Evolutionary conservation across 2,797 vertebrate species (phyloP), one percentile per base, ranked within the genome.

Genomic region (Platyrinchus mystaceus): DNA sequence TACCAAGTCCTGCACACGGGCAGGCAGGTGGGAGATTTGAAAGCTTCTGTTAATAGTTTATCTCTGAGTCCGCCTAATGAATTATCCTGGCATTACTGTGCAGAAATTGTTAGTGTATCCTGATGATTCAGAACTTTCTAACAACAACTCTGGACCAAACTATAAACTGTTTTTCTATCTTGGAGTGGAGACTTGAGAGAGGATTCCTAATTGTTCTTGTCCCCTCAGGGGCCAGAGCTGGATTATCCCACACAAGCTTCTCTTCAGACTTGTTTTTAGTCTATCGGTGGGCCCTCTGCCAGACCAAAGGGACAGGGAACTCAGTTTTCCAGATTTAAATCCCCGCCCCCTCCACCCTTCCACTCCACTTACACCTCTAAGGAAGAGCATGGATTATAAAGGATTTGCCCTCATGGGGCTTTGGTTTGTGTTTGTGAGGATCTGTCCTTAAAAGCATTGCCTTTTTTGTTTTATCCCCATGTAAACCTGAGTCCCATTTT

Each of bases 41-140:
- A 94, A 53, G 32, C 41, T 83, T 80, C 92, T 95, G 78, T 52
- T 89, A 88, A 86, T 94, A 95, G 82, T 94, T 95, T 95, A 95
- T 92, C 86, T 92, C 84, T 44, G 46, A 82, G 77, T 79, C 89
- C 0, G 39, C 82, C 46, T 95, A 92, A 92, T 77, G 75, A 93
- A 66, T 87, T 87, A 52, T 68, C 62, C 71, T 93, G 3, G 22
- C 90, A 93, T 96, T 89, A 80, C 92, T 62, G 55, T 3, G 2
- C 73, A 84, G 89, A 84, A 89, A 86, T 84, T 94, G 96, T 95
- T 95, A 97, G 93, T 94, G 58, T 94, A 84, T 92, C 68, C 85
- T 84, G 82, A 89, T 96, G 94, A 96, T 94, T 96, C 94, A 97
- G 95, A 96, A 90, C 82, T 89, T 95, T 94, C 87, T 93, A 95